Evolutionary conservation across 1,140 invertebrate species (phyloP).

Genomic region (Brachionus rotundiformis): DNA sequence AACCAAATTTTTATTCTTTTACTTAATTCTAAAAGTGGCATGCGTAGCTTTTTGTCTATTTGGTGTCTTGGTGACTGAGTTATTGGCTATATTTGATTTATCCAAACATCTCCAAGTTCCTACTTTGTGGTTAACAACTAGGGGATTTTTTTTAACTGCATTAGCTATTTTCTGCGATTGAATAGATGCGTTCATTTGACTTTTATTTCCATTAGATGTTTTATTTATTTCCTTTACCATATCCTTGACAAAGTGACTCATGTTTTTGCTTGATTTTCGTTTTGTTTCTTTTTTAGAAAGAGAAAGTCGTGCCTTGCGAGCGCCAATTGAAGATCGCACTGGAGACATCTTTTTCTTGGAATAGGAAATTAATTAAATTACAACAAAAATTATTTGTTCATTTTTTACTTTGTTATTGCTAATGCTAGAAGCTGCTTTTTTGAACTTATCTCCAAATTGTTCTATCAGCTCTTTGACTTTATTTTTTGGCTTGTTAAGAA

Average conservation of each 20-base stretch:
- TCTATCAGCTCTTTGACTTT: conserved; percentile 20
- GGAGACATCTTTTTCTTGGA: conserved; percentile 5
- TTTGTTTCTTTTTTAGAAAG: background rate
- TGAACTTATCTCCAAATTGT: conserved; percentile 11
- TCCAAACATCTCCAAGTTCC: background rate
- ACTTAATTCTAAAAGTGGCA: conserved; percentile 2
- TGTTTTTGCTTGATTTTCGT: conserved; percentile 12
- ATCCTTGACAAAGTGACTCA: background rate
- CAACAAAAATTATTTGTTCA: background rate
- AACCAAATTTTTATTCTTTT: background rate
- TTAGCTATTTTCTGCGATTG: background rate
- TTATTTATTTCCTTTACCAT: conserved; percentile 9
- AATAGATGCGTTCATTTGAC: background rate
- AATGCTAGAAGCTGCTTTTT: background rate
- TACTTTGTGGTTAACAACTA: conserved; percentile 26
- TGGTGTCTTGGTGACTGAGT: background rate
- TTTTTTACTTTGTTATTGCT: background rate
- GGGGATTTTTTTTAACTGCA: conserved; percentile 6
- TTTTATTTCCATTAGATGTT: background rate
- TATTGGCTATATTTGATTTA: background rate
- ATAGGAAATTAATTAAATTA: background rate
- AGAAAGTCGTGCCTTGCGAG: background rate
- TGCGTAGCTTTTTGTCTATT: background rate
- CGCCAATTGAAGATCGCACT: background rate
- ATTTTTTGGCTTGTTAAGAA: background rate